A percentile compares a stretch with the other conserved stretches of the same genome.
Conservation (phyloP, 2,888 invertebrate species). For the Acronicta psi region DNA sequence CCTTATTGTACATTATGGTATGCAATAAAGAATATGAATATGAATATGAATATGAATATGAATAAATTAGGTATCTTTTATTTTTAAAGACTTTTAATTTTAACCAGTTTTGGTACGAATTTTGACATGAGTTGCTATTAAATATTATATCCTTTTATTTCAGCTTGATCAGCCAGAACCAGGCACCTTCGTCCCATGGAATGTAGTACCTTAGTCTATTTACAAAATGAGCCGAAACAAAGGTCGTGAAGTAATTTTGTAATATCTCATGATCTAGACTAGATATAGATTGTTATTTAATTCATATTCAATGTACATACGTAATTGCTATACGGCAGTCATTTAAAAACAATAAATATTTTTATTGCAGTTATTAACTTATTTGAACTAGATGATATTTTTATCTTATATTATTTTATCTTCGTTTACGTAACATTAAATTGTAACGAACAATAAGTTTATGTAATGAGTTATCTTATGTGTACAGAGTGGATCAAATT, state of each 20-base stretch:
- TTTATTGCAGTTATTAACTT: conserved; percentile 13
- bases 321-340: conserved; percentile 5
- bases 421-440: conserved; percentile 1
- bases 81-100: no score
- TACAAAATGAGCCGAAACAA: conserved; percentile 15
- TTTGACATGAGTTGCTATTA: background rate
- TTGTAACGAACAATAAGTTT: conserved; percentile 2
- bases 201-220: conserved; percentile 86
- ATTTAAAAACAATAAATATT: conserved; percentile 4
- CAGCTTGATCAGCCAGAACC: conserved; percentile 89
- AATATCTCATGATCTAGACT: conserved; percentile 2
- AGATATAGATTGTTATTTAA: conserved; percentile 4
- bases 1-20: no score
- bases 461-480: no score
- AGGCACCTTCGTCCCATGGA: conserved; percentile 90
- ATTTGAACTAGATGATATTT: background rate
- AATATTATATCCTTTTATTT: conserved; percentile 60
- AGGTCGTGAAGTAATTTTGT: conserved; percentile 47
- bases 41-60: no score
- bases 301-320: conserved; percentile 4
- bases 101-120: no score
- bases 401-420: conserved; percentile 8
- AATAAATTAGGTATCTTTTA: no score
- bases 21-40: no score
- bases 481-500: no score